phyloP scores from a whole-genome alignment of 2,113 vertebrate genomes.

The Cryptomyrus ogoouensis region DNA sequence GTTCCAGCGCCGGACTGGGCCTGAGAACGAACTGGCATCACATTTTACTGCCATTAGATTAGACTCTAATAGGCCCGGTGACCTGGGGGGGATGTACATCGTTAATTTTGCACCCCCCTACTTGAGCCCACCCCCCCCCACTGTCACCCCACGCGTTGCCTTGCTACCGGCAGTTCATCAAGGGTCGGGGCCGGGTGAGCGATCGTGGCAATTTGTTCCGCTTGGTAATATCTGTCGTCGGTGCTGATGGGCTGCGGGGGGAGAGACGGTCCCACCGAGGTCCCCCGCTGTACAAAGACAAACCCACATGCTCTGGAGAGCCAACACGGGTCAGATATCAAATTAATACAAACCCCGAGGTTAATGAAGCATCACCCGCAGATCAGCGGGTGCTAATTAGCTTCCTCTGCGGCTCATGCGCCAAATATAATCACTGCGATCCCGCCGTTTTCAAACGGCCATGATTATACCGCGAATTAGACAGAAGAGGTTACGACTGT shows the following conservation, averaged over 20 bases:
- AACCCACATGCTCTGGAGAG: conserved; percentile 24
- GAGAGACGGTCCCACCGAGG: conserved; percentile 17
- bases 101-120: conserved; percentile 56
- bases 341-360: conserved; percentile 31
- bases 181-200: conserved; percentile 40
- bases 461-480: conserved; percentile 32
- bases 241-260: conserved; percentile 1
- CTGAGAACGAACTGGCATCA: conserved; percentile 31
- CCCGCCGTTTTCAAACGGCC: conserved; percentile 18
- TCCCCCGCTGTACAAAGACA: conserved; percentile 38
- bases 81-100: conserved; percentile 61
- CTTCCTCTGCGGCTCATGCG: conserved; percentile 31
- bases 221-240: conserved; percentile 22
- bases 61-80: conserved; percentile 72
- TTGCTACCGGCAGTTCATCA: conserved; percentile 61
- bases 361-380: conserved; percentile 28
- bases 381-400: conserved; percentile 31
- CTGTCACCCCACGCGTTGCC: conserved; percentile 40
- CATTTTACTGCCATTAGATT: conserved; percentile 75
- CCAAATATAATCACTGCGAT: conserved; percentile 32
- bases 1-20: not conserved
- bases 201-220: conserved; percentile 44
- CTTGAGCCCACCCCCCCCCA: conserved; percentile 23
- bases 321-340: conserved; percentile 26
- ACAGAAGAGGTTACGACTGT: conserved; percentile 20